phyloP scores from a whole-genome alignment of 2,888 invertebrate species.

The Capitulum mitella region DNA sequence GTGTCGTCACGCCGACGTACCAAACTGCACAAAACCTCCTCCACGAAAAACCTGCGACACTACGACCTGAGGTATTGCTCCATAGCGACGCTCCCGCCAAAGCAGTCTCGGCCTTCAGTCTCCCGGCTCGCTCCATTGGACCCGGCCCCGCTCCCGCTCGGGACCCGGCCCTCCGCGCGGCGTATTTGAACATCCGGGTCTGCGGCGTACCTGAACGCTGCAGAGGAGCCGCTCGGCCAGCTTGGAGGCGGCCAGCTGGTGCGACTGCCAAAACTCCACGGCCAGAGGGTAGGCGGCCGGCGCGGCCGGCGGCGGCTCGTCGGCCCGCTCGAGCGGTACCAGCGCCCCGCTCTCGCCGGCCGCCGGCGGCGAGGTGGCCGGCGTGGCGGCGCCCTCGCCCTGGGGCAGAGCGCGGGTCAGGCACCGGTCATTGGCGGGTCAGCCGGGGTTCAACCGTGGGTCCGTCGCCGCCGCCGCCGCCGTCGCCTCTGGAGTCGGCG shows the following conservation, averaged over 20 bases:
- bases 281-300: neutral
- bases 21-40: too few species aligned
- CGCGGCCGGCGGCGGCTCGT: neutral
- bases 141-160: too few species aligned
- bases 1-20: too few species aligned
- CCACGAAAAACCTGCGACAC: too few species aligned
- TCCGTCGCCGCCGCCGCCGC: neutral
- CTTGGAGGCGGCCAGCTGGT: constrained; percentile 3
- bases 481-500: neutral
- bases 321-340: neutral
- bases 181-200: too few species aligned
- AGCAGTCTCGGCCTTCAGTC: too few species aligned
- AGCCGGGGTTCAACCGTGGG: too few species aligned
- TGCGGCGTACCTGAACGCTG: constrained; percentile 1
- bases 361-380: neutral
- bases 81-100: too few species aligned
- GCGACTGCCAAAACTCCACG: constrained; percentile 1
- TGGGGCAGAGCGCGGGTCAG: neutral
- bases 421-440: too few species aligned
- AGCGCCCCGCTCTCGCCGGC: neutral
- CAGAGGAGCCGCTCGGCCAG: neutral
- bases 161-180: too few species aligned
- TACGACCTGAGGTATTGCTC: too few species aligned
- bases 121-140: too few species aligned
- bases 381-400: neutral